A percentile compares a stretch with the other conserved stretches of the same genome.
phyloP scores from a whole-genome alignment of 2,797 vertebrate genomes.

The Emydoidea blandingii region DNA sequence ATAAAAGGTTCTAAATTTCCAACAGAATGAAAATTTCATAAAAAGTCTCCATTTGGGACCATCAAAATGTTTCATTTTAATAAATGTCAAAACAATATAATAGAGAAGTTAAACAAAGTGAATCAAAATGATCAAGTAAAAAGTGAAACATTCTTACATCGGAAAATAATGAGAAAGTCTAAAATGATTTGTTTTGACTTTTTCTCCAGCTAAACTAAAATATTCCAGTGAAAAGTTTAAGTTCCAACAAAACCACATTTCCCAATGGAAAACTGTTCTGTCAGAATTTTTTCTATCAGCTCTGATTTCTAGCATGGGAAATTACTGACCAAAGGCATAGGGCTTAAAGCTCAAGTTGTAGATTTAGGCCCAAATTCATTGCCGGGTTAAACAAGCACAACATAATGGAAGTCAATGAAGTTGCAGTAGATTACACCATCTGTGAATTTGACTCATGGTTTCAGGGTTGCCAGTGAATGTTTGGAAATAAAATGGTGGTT shows the following conservation, averaged over 20 bases:
- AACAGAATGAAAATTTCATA: neutral
- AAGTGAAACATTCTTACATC: neutral
- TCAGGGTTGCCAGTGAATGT: neutral
- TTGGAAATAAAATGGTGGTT: constrained; percentile 33
- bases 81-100: neutral
- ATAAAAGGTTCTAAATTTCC: neutral
- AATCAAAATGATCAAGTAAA: neutral
- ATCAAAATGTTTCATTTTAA: neutral
- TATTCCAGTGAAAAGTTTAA: neutral
- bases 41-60: neutral
- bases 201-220: neutral
- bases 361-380: neutral
- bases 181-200: neutral
- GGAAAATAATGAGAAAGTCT: neutral
- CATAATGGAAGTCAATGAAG: constrained; percentile 7
- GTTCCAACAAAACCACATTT: neutral
- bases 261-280: neutral
- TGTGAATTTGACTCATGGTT: constrained; percentile 14
- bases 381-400: constrained; percentile 4
- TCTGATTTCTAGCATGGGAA: neutral
- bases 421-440: constrained; percentile 20
- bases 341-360: neutral
- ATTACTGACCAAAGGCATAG: neutral
- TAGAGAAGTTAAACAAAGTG: neutral
- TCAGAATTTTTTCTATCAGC: neutral